Evolutionary conservation across 2,797 vertebrate genomes (phyloP).

Genomic region (Siniperca obscura): DNA sequence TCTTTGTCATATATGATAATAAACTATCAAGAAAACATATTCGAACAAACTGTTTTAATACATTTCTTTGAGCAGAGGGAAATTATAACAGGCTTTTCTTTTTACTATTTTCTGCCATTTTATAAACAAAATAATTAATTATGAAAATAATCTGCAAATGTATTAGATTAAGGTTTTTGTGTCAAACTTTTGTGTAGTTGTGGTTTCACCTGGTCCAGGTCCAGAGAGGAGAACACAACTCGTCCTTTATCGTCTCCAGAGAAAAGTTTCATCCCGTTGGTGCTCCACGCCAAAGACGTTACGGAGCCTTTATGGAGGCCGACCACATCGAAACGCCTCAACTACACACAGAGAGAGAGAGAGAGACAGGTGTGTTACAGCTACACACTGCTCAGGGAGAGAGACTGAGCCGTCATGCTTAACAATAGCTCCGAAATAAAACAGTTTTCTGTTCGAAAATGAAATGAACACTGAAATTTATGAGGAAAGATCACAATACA

Average conservation of each 20-base stretch:
- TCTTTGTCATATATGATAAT: too few species aligned
- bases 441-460: too few species aligned
- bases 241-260: constrained; percentile 96
- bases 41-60: too few species aligned
- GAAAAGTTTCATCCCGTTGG: constrained; percentile 98
- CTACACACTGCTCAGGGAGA: too few species aligned
- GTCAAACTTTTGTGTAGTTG: background rate
- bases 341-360: constrained; percentile 74
- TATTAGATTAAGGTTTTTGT: too few species aligned
- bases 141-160: background rate
- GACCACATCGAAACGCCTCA: constrained; percentile 94
- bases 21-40: background rate
- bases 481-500: too few species aligned
- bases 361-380: background rate
- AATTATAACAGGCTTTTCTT: background rate
- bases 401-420: too few species aligned
- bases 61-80: background rate
- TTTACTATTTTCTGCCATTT: background rate
- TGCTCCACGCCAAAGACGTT: constrained; percentile 93
- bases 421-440: too few species aligned
- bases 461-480: too few species aligned
- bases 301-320: constrained; percentile 92
- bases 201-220: constrained; percentile 91
- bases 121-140: too few species aligned
- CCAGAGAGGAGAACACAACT: constrained; percentile 92